Conservation (phyloP, 23 tunicate genomes). For the Styela plicata region DNA sequence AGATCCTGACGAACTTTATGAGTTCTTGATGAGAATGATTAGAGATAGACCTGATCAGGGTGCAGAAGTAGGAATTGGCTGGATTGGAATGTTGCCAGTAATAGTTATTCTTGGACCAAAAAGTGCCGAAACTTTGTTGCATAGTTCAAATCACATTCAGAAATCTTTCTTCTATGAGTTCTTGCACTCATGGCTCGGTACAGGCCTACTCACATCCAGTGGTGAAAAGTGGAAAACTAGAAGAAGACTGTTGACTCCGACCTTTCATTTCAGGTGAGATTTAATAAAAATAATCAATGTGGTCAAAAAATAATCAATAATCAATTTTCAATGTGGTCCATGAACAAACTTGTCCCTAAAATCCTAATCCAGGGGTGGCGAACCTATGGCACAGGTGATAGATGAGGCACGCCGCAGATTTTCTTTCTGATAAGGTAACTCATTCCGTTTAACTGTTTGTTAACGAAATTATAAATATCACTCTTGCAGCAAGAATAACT, state of each 20-base stretch:
- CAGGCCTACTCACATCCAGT: slow-evolving; percentile 64
- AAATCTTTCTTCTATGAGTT: slow-evolving; percentile 65
- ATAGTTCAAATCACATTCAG: slow-evolving; percentile 73
- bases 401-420: too few relatives aligned
- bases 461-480: too few relatives aligned
- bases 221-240: slow-evolving; percentile 94
- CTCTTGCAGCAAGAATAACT: too few relatives aligned
- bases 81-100: slow-evolving; percentile 76
- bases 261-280: slow-evolving; percentile 74
- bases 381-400: too few relatives aligned
- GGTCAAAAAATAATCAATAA: neutral
- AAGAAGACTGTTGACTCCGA: slow-evolving; percentile 82
- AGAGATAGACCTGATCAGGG: neutral
- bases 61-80: slow-evolving; percentile 15
- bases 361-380: too few relatives aligned
- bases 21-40: slow-evolving; percentile 8
- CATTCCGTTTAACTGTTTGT: too few relatives aligned
- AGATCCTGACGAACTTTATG: slow-evolving; percentile 36
- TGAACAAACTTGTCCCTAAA: too few relatives aligned
- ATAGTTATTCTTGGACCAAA: slow-evolving; percentile 57
- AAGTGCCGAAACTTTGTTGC: slow-evolving; percentile 56
- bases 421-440: too few relatives aligned
- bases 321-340: too few relatives aligned
- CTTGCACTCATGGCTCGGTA: slow-evolving; percentile 86
- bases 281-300: neutral